Evolutionary conservation across 2,888 invertebrate species (phyloP).

Genomic region (Nomada ferruginata): DNA sequence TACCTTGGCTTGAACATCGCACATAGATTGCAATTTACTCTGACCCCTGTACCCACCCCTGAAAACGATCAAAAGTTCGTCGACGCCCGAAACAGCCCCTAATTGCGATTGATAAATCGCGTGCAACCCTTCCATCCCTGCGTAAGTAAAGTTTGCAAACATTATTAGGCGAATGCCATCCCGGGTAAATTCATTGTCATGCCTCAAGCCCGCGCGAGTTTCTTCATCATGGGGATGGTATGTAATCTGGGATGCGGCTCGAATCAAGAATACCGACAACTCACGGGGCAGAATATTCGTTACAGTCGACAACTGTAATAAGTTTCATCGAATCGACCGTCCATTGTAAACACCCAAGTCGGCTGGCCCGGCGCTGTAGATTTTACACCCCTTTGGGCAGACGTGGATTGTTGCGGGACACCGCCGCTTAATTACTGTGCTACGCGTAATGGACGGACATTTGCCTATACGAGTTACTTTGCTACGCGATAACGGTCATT

Average conservation of each 20-base stretch:
- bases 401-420: constrained; percentile 71
- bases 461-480: constrained; percentile 69
- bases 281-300: constrained; percentile 43
- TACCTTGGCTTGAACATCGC: not conserved
- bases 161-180: constrained; percentile 58
- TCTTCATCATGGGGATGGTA: constrained; percentile 44
- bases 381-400: constrained; percentile 66
- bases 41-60: not conserved
- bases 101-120: constrained; percentile 40
- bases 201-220: constrained; percentile 38
- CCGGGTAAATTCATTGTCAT: constrained; percentile 49
- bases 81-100: not conserved
- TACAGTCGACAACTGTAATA: constrained; percentile 61
- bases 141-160: constrained; percentile 41
- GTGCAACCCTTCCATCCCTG: not conserved
- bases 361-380: constrained; percentile 52
- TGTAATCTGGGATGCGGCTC: constrained; percentile 17
- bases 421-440: constrained; percentile 71
- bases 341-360: constrained; percentile 59
- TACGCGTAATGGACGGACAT: constrained; percentile 67
- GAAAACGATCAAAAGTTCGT: constrained; percentile 13
- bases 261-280: constrained; percentile 4
- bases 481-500: constrained; percentile 59
- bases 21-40: not conserved
- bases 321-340: constrained; percentile 65